Conservation (phyloP, 2,113 vertebrate genomes). For the Junco hyemalis region DNA sequence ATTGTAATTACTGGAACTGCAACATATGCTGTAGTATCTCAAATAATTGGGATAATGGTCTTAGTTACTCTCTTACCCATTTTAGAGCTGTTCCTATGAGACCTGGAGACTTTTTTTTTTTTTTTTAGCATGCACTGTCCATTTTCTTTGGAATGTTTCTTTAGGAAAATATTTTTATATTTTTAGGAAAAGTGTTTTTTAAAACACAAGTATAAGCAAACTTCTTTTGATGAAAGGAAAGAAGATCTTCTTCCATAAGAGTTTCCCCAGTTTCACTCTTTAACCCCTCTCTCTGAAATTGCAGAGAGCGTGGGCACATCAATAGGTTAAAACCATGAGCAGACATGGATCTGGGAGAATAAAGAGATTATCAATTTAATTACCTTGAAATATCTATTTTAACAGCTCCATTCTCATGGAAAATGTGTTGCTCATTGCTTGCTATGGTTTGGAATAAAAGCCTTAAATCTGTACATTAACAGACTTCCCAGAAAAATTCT, state of each 20-base stretch:
- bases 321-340: neutral
- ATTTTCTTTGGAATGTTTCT: neutral
- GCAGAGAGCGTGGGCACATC: neutral
- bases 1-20: neutral
- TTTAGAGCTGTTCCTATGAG: neutral
- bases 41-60: neutral
- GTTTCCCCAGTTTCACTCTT: neutral
- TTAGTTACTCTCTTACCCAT: neutral
- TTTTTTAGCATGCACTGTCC: neutral
- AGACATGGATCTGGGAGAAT: neutral
- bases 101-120: neutral
- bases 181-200: neutral
- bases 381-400: neutral
- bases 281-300: neutral
- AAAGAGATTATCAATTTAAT: neutral
- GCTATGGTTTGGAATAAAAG: neutral
- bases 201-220: neutral
- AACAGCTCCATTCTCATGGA: neutral
- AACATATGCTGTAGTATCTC: neutral
- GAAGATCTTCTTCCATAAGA: neutral
- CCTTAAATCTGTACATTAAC: neutral
- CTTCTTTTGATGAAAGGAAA: neutral
- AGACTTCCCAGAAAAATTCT: neutral
- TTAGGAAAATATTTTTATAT: neutral
- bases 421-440: neutral